These are phyloP conservation scores for Oreochromis spilurus DNA, from an alignment of 2,113 vertebrate genomes.

Conservation along the genomic window DNA sequence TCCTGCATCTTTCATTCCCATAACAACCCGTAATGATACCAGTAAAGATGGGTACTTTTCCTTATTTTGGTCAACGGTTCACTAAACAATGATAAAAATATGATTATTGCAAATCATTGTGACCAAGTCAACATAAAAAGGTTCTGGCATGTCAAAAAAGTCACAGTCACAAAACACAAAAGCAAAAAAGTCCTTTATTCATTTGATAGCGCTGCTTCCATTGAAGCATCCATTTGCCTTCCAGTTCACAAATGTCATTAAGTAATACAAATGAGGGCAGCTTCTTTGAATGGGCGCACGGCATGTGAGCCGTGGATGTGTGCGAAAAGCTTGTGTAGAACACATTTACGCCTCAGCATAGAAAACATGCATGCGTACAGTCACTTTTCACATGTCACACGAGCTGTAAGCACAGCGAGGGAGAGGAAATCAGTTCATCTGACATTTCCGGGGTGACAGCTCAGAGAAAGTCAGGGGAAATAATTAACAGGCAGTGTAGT, in stretches of 20 bases:
- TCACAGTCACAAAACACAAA: neutral
- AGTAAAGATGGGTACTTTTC: neutral
- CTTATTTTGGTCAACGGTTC: neutral
- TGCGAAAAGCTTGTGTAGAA: neutral
- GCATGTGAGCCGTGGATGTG: neutral
- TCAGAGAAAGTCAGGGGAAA: neutral
- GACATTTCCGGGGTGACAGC: neutral
- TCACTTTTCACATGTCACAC: conserved; percentile 12
- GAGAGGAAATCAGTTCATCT: neutral
- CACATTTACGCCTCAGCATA: neutral
- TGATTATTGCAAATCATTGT: neutral
- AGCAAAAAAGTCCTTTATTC: conserved; percentile 56
- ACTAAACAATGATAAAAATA: neutral
- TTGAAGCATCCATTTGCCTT: conserved; percentile 34
- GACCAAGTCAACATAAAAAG: neutral
- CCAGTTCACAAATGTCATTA: conserved; percentile 20
- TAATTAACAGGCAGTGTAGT: neutral
- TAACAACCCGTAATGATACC: neutral
- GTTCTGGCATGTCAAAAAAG: neutral
- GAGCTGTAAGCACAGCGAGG: neutral
- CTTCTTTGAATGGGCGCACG: neutral
- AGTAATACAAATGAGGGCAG: conserved; percentile 25
- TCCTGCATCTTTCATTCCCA: neutral
- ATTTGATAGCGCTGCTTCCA: conserved; percentile 21
- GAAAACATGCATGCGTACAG: conserved; percentile 10